Conservation (phyloP, 2,797 vertebrate genomes). For the Kryptolebias ocellatus region DNA sequence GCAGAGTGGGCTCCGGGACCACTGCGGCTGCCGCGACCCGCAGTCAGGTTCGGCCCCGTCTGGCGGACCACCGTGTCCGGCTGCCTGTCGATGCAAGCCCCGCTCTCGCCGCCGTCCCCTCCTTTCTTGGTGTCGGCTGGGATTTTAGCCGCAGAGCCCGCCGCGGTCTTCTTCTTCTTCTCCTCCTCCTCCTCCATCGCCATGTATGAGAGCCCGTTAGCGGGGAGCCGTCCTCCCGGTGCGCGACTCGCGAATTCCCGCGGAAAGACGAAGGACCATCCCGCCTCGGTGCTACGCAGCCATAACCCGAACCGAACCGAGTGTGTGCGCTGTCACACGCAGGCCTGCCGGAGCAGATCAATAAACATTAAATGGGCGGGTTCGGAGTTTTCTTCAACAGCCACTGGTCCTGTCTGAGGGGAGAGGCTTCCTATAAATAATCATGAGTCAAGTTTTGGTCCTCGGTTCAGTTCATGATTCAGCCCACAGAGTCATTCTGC, state of each 20-base stretch:
- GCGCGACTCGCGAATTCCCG: conserved; percentile 71
- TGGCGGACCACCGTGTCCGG: conserved; percentile 73
- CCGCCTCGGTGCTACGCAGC: conserved; percentile 74
- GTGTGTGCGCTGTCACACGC: conserved; percentile 70
- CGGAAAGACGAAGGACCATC: conserved; percentile 69
- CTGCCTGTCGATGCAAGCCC: conserved; percentile 78
- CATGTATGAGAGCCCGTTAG: conserved; percentile 63
- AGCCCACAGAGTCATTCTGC: neutral
- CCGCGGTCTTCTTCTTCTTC: conserved; percentile 13
- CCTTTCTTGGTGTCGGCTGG: conserved; percentile 66
- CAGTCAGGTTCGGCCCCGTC: conserved; percentile 64
- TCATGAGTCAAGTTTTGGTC: conserved; percentile 2
- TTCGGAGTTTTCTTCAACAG: conserved; percentile 56
- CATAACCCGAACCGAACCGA: conserved; percentile 73
- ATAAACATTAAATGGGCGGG: conserved; percentile 81
- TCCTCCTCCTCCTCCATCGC: conserved; percentile 83
- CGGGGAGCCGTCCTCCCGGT: conserved; percentile 51
- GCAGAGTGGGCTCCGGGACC: conserved; percentile 71
- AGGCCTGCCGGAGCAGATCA: conserved; percentile 67
- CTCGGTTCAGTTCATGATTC: neutral
- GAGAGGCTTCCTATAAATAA: conserved; percentile 31
- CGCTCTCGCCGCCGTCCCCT: conserved; percentile 75
- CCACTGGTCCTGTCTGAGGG: conserved; percentile 44
- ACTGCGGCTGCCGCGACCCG: conserved; percentile 73
- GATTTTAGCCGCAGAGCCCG: conserved; percentile 50